Evolutionary conservation across 2,888 invertebrate species (phyloP).

Genomic region (Eristalis tenax): DNA sequence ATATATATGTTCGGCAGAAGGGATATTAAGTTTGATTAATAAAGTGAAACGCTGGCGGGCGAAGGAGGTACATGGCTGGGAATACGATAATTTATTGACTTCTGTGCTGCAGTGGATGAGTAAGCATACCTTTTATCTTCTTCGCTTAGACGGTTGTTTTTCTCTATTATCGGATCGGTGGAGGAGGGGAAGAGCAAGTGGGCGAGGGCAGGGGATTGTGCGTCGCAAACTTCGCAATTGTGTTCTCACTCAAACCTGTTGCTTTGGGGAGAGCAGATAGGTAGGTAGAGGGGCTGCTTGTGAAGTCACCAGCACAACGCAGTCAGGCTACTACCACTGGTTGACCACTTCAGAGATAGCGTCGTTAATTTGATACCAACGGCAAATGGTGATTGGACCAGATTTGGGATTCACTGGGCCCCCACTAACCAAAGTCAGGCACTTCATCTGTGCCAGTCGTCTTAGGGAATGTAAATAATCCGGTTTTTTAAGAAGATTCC

Average conservation of each 20-base stretch:
- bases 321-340: too few species aligned
- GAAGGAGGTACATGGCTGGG: background rate
- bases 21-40: constrained; percentile 14
- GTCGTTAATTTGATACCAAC: too few species aligned
- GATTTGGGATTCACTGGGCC: too few species aligned
- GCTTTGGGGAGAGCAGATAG: background rate
- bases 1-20: background rate
- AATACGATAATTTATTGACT: background rate
- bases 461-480: too few species aligned
- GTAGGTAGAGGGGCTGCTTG: too few species aligned
- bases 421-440: too few species aligned
- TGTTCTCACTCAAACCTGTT: background rate
- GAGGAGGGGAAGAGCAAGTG: background rate
- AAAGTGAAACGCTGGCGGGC: background rate
- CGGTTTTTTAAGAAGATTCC: background rate
- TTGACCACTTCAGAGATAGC: too few species aligned
- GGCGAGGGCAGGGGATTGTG: background rate
- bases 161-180: background rate
- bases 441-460: too few species aligned
- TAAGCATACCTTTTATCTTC: background rate
- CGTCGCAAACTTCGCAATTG: background rate
- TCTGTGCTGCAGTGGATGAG: background rate
- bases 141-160: background rate
- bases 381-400: too few species aligned
- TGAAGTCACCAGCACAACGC: too few species aligned